A percentile compares a stretch with the other conserved stretches of the same genome.
Conservation (phyloP, 1,140 invertebrate genomes). For the Anagrus nilaparvatae region DNA sequence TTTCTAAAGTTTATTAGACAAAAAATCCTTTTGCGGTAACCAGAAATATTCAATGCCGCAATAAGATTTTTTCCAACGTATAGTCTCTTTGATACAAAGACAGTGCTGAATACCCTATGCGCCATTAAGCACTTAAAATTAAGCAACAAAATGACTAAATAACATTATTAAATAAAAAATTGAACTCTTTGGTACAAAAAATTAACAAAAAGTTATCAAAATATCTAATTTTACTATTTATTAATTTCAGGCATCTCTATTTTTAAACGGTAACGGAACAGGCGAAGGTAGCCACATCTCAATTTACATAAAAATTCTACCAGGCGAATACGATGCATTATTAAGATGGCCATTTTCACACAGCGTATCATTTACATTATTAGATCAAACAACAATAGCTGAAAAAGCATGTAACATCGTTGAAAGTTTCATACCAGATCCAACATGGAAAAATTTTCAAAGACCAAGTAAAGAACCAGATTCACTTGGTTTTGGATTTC, state of each 20-base stretch:
- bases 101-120: no score
- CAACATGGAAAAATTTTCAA: conserved; percentile 92
- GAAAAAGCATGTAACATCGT: conserved; percentile 78
- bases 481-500: conserved; percentile 85
- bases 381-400: conserved; percentile 75
- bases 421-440: conserved; percentile 89
- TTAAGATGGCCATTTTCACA: conserved; percentile 91
- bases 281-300: conserved; percentile 87
- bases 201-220: no score
- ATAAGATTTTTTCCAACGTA: no score
- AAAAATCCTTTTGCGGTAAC: no score
- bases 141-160: no score
- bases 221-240: no score
- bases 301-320: conserved; percentile 88
- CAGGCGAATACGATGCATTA: conserved; percentile 88
- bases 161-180: no score
- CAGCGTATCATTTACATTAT: conserved; percentile 86
- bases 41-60: no score
- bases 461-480: conserved; percentile 81
- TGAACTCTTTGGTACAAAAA: no score
- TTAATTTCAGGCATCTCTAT: conserved; percentile 69
- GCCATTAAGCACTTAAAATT: no score
- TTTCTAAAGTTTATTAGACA: no score
- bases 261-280: conserved; percentile 89
- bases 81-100: no score